Conservation (phyloP, 2,888 invertebrate species). For the Tholera decimalis region DNA sequence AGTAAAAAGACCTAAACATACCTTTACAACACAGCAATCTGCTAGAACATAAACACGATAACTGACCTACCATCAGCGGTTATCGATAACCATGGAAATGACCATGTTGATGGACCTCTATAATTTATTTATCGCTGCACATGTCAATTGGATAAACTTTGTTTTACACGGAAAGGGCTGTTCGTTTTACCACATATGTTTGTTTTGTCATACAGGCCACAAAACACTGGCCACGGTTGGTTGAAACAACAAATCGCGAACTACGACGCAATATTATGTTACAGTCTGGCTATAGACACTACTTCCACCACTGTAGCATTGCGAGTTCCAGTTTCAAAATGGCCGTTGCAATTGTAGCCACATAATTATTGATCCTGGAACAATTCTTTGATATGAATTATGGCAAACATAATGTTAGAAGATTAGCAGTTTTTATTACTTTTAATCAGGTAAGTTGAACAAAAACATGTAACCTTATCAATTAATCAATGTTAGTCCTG, state of each 20-base stretch:
- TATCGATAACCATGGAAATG: conserved; percentile 25
- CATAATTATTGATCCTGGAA: background rate
- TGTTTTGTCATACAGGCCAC: conserved; percentile 6
- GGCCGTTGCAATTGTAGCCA: no score
- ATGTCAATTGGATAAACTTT: conserved; percentile 45
- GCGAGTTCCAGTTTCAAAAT: background rate
- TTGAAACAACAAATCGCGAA: background rate
- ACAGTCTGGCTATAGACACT: background rate
- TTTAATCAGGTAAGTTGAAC: conserved; percentile 18
- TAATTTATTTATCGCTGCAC: conserved; percentile 23
- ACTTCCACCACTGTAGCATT: background rate
- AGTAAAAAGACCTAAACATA: conserved; percentile 11
- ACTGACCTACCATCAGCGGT: conserved; percentile 20
- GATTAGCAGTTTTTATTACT: background rate
- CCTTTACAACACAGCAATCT: conserved; percentile 18
- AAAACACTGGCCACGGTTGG: conserved; percentile 1
- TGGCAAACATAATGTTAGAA: background rate
- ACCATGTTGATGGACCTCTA: conserved; percentile 15
- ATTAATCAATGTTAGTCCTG: background rate
- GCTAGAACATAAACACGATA: conserved; percentile 7
- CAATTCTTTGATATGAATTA: background rate
- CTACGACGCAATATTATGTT: background rate
- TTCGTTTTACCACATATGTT: conserved; percentile 21
- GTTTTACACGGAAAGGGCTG: conserved; percentile 22
- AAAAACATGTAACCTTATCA: background rate